phyloP scores from a whole-genome alignment of 2,888 invertebrate genomes.

The Cheilosia scutellata region DNA sequence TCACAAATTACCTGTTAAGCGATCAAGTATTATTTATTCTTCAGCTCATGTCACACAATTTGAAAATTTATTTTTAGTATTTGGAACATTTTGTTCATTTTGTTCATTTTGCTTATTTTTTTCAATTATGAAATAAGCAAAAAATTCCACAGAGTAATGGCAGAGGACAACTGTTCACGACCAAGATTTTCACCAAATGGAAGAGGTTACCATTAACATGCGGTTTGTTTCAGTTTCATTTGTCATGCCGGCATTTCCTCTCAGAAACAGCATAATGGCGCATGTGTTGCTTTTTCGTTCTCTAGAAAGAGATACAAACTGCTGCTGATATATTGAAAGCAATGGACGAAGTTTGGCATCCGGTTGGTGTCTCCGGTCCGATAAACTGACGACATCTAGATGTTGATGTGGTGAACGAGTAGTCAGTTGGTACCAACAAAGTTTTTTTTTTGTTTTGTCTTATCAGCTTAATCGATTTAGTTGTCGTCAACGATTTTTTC shows the following conservation, averaged over 20 bases:
- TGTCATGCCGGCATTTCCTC: slow-evolving; percentile 60
- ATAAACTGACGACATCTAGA: slow-evolving; percentile 19
- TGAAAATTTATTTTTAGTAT: slow-evolving; percentile 6
- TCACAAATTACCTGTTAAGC: slow-evolving; percentile 39
- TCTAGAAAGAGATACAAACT: slow-evolving; percentile 27
- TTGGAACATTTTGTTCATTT: slow-evolving; percentile 15
- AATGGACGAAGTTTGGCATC: slow-evolving; percentile 20
- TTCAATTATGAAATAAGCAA: slow-evolving; percentile 1
- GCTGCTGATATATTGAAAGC: not conserved
- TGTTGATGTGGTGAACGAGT: not conserved
- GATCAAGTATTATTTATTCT: not conserved
- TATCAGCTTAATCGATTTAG: too few species aligned
- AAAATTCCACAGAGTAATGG: not conserved
- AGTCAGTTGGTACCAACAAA: not conserved
- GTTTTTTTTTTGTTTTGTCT: too few species aligned
- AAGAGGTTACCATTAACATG: slow-evolving; percentile 43
- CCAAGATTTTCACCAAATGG: slow-evolving; percentile 65
- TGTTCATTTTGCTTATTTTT: too few species aligned
- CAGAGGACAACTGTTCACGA: slow-evolving; percentile 38
- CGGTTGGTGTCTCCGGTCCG: slow-evolving; percentile 39
- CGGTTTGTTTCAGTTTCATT: slow-evolving; percentile 54
- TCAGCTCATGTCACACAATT: slow-evolving; percentile 34
- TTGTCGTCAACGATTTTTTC: too few species aligned
- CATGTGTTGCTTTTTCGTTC: slow-evolving; percentile 25
- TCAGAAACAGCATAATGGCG: slow-evolving; percentile 1